Conservation (phyloP, 2,888 invertebrate species). For the Electrophaes corylata region DNA sequence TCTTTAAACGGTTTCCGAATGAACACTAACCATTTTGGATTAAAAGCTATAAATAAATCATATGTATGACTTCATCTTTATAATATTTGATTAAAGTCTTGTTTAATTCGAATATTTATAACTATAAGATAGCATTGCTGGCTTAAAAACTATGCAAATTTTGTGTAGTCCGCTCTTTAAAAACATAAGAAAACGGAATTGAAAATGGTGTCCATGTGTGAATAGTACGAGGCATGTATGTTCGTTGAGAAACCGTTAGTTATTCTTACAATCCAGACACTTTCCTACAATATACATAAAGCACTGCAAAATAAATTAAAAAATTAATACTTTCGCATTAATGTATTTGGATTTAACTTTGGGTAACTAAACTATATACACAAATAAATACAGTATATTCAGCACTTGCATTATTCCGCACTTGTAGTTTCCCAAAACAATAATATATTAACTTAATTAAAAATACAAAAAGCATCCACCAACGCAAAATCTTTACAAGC, state of each 20-base stretch:
- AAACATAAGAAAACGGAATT: neutral
- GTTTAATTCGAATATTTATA: neutral
- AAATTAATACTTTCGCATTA: conserved; percentile 58
- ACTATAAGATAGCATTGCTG: too few species aligned
- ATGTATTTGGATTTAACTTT: conserved; percentile 79
- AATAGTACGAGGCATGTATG: too few species aligned
- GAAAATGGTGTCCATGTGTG: neutral
- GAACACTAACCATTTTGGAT: conserved; percentile 45
- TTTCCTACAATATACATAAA: conserved; percentile 57
- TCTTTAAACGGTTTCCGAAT: conserved; percentile 60
- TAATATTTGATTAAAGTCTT: neutral
- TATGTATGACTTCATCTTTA: neutral
- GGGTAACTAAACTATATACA: conserved; percentile 80
- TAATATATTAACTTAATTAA: conserved; percentile 42
- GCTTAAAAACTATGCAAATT: too few species aligned
- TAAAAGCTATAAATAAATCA: neutral
- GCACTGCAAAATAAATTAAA: conserved; percentile 57
- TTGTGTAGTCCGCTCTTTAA: neutral
- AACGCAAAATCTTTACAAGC: conserved; percentile 72
- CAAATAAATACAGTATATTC: conserved; percentile 55
- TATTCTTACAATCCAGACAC: conserved; percentile 49
- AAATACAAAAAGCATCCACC: conserved; percentile 61
- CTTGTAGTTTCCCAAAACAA: conserved; percentile 39
- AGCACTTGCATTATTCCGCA: conserved; percentile 56
- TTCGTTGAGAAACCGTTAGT: conserved; percentile 60